Evolutionary conservation across 2,113 vertebrate genomes (phyloP).

Genomic region (Ptilonorhynchus violaceus): DNA sequence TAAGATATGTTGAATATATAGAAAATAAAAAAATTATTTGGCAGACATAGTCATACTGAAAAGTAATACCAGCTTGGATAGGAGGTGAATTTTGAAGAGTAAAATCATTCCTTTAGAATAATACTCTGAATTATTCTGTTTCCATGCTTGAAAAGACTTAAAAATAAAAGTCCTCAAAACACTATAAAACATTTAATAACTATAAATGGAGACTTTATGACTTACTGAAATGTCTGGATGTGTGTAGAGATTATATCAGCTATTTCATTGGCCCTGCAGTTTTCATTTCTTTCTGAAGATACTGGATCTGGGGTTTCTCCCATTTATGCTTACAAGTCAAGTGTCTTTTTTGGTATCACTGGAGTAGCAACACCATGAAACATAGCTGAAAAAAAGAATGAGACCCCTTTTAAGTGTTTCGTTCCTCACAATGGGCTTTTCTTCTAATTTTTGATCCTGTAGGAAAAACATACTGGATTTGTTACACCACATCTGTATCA

Average conservation of each 20-base stretch:
- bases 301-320: not conserved
- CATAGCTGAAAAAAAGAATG: not conserved
- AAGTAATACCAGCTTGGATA: slow-evolving; percentile 50
- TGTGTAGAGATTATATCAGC: not conserved
- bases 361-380: not conserved
- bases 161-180: not conserved
- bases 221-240: not conserved
- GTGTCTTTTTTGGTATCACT: not conserved
- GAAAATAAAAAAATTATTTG: slow-evolving; percentile 64
- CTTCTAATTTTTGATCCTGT: not conserved
- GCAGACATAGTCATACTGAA: slow-evolving; percentile 25
- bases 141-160: not conserved
- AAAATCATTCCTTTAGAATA: not conserved
- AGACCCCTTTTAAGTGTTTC: not conserved
- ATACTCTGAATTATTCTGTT: not conserved
- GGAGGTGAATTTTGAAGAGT: slow-evolving; percentile 12
- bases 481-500: not conserved
- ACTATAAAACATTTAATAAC: slow-evolving; percentile 1
- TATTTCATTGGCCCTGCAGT: not conserved
- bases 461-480: not conserved
- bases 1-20: slow-evolving; percentile 20
- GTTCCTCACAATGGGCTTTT: not conserved
- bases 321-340: not conserved
- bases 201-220: slow-evolving; percentile 1
- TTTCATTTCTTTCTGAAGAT: not conserved